A percentile compares a stretch with the other conserved stretches of the same genome.
Evolutionary conservation across 2,888 invertebrate genomes (phyloP).

Genomic region (Cristatella mucedo): DNA sequence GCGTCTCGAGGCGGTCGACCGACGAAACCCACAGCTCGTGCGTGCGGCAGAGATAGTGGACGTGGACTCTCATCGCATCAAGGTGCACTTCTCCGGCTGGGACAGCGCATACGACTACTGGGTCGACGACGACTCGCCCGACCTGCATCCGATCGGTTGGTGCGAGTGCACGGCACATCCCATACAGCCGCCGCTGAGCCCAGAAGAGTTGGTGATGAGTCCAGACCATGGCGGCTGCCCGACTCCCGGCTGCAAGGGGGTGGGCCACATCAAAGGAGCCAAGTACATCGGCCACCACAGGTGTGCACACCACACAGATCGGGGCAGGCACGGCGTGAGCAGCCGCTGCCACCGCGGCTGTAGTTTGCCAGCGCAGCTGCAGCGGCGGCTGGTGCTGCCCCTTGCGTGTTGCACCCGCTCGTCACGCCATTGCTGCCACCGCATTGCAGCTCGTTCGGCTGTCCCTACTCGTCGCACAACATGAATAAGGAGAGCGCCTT

Average conservation of each 20-base stretch:
- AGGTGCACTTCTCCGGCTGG: slow-evolving; percentile 77
- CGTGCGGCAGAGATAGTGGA: slow-evolving; percentile 67
- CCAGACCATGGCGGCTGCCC: slow-evolving; percentile 50
- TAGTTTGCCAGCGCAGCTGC: no score
- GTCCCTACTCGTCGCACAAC: slow-evolving; percentile 37
- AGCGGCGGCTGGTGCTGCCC: no score
- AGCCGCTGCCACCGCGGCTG: no score
- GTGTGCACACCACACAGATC: no score
- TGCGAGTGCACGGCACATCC: slow-evolving; percentile 59
- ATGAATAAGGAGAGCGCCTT: slow-evolving; percentile 34
- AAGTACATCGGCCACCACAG: slow-evolving; percentile 47
- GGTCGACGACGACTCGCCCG: slow-evolving; percentile 75
- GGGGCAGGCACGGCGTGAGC: no score
- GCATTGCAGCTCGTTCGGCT: slow-evolving; percentile 36
- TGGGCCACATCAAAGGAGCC: slow-evolving; percentile 68
- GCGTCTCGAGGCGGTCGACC: slow-evolving; percentile 75
- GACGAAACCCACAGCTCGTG: slow-evolving; percentile 56
- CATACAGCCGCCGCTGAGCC: slow-evolving; percentile 60
- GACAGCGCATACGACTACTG: slow-evolving; percentile 64
- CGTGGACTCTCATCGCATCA: slow-evolving; percentile 53
- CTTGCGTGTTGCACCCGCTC: no score
- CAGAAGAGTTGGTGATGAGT: slow-evolving; percentile 47
- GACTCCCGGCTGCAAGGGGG: slow-evolving; percentile 68
- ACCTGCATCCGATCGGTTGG: slow-evolving; percentile 82
- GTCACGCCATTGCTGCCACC: no score